These are phyloP conservation scores for Tiaroga cobitis DNA, from an alignment of 2,797 vertebrate species.

Conservation along the genomic window DNA sequence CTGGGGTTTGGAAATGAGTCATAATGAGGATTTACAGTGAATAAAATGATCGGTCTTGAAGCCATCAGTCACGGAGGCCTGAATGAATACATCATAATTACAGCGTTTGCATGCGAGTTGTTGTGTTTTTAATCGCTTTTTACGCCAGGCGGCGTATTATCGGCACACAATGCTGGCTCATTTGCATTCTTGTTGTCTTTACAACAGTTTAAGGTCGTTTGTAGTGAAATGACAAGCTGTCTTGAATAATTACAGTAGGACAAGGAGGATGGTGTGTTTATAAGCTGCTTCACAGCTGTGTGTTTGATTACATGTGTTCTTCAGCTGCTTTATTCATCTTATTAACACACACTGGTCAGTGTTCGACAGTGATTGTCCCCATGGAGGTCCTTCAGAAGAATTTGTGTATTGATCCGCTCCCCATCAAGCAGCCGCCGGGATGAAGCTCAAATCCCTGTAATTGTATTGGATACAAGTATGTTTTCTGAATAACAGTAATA, in stretches of 20 bases:
- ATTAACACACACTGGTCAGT: not conserved
- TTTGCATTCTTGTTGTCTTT: conserved; percentile 15
- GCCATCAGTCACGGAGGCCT: conserved; percentile 11
- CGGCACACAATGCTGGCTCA: conserved; percentile 14
- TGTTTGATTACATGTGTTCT: conserved; percentile 7
- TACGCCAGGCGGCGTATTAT: not conserved
- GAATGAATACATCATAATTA: conserved; percentile 28
- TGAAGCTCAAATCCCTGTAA: not conserved
- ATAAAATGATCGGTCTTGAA: not conserved
- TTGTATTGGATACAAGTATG: not conserved
- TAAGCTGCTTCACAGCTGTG: not conserved
- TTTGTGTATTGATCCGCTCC: conserved; percentile 8
- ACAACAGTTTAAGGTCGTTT: conserved; percentile 23
- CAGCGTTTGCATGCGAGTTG: not conserved
- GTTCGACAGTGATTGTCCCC: not conserved
- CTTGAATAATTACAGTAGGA: conserved; percentile 25
- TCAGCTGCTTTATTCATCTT: not conserved
- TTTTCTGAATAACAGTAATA: not conserved
- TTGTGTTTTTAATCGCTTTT: conserved; percentile 4
- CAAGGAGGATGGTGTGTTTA: not conserved
- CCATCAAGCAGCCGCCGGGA: not conserved
- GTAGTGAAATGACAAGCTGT: conserved; percentile 18
- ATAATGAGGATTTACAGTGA: not conserved
- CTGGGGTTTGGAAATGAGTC: not conserved
- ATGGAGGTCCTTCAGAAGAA: not conserved